phyloP scores from a whole-genome alignment of 2,888 invertebrate genomes.

The Chrysomela aeneicollis region DNA sequence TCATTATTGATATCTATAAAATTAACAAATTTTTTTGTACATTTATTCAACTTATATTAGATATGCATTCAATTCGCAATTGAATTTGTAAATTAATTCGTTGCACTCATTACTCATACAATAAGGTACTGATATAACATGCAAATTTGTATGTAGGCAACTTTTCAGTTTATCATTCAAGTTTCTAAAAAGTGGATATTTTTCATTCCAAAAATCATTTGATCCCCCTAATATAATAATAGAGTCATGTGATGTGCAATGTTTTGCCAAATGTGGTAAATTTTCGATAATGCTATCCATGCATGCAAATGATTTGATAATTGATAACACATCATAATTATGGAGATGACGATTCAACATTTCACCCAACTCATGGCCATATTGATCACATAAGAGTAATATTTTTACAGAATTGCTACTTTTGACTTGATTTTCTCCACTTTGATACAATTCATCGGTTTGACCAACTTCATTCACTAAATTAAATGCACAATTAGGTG shows the following conservation, averaged over 20 bases:
- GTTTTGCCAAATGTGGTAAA: conserved; percentile 7
- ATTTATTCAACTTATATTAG: conserved; percentile 16
- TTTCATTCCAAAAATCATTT: conserved; percentile 13
- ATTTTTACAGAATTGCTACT: conserved; percentile 7
- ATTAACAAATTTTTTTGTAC: conserved; percentile 13
- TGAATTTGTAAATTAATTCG: conserved; percentile 12
- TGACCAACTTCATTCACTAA: conserved; percentile 1
- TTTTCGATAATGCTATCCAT: conserved; percentile 16
- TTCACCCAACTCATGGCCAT: conserved; percentile 16
- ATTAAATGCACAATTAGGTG: too few relatives aligned
- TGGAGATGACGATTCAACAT: conserved; percentile 13
- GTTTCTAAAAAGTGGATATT: conserved; percentile 7
- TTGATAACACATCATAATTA: conserved; percentile 10
- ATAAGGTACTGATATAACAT: conserved; percentile 14
- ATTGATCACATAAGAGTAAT: conserved; percentile 18
- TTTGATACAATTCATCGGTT: conserved; percentile 2
- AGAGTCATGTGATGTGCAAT: conserved; percentile 18
- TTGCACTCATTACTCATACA: conserved; percentile 4
- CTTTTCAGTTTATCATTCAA: conserved; percentile 10
- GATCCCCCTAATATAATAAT: conserved; percentile 20
- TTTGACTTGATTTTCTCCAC: neutral
- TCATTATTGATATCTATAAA: conserved; percentile 16
- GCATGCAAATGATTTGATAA: conserved; percentile 22
- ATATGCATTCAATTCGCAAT: conserved; percentile 9
- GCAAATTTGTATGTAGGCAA: conserved; percentile 14